Percentiles rank a stretch among this genome's conserved stretches.
Evolutionary conservation across 2,113 vertebrate species (phyloP).

Genomic region (Ammodytes marinus): DNA sequence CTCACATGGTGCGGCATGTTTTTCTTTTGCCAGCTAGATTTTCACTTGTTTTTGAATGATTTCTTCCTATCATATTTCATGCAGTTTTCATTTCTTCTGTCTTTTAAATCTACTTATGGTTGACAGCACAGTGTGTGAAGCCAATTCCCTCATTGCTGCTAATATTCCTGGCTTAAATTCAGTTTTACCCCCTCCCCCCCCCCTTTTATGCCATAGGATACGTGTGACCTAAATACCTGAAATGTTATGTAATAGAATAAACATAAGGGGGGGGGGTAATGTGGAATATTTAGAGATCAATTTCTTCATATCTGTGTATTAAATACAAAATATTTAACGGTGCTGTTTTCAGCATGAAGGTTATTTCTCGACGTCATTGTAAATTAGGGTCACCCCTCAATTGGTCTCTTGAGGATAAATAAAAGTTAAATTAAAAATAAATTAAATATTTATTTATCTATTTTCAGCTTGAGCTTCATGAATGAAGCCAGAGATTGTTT

Average conservation of each 20-base stretch:
- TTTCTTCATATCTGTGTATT: background rate
- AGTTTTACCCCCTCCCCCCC: too few relatives aligned
- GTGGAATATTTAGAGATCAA: background rate
- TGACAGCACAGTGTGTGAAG: background rate
- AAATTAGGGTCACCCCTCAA: too few relatives aligned
- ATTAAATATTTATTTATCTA: too few relatives aligned
- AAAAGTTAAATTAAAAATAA: too few relatives aligned
- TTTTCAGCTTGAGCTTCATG: slow-evolving; percentile 37
- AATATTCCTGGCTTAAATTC: background rate
- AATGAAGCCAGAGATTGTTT: slow-evolving; percentile 35
- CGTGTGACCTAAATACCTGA: background rate
- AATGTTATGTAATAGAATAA: background rate
- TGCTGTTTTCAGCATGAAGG: slow-evolving; percentile 9
- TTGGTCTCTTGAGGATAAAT: too few relatives aligned
- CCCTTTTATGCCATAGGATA: background rate
- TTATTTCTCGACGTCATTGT: background rate
- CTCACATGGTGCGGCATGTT: background rate
- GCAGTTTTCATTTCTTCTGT: background rate
- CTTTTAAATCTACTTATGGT: background rate
- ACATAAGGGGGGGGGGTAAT: background rate
- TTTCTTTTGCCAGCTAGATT: background rate
- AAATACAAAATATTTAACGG: too few relatives aligned
- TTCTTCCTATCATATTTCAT: background rate
- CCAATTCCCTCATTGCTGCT: background rate
- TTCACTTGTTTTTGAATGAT: background rate